These are phyloP conservation scores for Iselma pallidipennis DNA, from an alignment of 2,888 invertebrate genomes.

Conservation along the genomic window DNA sequence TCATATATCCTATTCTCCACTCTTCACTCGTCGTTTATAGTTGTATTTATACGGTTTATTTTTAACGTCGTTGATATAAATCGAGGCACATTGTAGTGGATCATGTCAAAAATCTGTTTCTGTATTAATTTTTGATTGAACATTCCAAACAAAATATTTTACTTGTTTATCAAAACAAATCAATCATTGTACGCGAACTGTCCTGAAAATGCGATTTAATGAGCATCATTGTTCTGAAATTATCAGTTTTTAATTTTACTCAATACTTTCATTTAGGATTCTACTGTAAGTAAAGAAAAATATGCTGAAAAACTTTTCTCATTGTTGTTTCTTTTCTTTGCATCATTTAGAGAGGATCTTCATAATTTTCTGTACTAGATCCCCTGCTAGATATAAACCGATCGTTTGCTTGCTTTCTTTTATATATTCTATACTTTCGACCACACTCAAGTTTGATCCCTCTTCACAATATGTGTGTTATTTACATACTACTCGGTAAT, in stretches of 20 bases:
- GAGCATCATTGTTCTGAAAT: no score
- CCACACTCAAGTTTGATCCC: background rate
- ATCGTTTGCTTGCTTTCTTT: no score
- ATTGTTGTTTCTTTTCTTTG: background rate
- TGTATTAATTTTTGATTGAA: background rate
- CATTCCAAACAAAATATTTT: slow-evolving; percentile 6
- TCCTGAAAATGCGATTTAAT: no score
- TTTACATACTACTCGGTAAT: slow-evolving; percentile 6
- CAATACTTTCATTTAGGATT: no score
- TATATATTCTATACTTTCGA: no score
- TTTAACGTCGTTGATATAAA: slow-evolving; percentile 3
- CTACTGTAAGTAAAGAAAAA: slow-evolving; percentile 8
- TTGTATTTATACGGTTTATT: slow-evolving; percentile 1
- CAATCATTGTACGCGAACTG: no score
- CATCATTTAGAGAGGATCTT: background rate
- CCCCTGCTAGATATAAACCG: background rate
- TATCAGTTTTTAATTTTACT: no score
- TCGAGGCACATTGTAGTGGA: background rate
- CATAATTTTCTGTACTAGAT: background rate
- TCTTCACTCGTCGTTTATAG: background rate
- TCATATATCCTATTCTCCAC: no score
- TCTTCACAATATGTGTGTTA: background rate
- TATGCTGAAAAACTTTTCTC: slow-evolving; percentile 3
- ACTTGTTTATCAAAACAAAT: background rate
- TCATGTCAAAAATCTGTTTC: no score